phyloP scores from a whole-genome alignment of 2,888 invertebrate genomes.

The Empis stercorea region DNA sequence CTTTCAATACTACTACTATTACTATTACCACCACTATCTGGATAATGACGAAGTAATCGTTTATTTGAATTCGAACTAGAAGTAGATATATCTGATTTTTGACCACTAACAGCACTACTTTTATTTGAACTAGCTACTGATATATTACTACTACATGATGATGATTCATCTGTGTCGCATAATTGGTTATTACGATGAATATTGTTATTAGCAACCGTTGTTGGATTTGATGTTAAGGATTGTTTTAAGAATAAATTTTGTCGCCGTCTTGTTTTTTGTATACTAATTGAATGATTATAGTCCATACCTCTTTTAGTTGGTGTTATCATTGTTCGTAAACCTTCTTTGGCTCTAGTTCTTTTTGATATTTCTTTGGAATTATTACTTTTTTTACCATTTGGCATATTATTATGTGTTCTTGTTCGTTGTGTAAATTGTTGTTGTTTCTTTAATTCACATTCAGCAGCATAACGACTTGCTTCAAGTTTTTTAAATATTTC shows the following conservation, averaged over 20 bases:
- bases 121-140: slow-evolving; percentile 13
- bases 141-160: slow-evolving; percentile 17
- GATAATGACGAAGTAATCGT: neutral
- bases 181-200: neutral
- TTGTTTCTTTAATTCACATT: neutral
- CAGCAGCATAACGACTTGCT: slow-evolving; percentile 1
- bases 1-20: slow-evolving; percentile 13
- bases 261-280: slow-evolving; percentile 3
- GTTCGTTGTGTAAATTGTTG: neutral
- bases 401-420: slow-evolving; percentile 1
- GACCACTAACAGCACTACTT: neutral
- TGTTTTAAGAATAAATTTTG: neutral
- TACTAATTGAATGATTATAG: slow-evolving; percentile 9
- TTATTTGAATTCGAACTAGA: slow-evolving; percentile 35
- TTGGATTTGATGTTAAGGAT: slow-evolving; percentile 9
- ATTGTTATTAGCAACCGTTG: slow-evolving; percentile 1
- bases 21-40: neutral
- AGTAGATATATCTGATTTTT: slow-evolving; percentile 38
- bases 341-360: slow-evolving; percentile 9
- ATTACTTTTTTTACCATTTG: neutral
- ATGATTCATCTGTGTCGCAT: slow-evolving; percentile 13
- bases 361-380: neutral
- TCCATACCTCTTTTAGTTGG: slow-evolving; percentile 13
- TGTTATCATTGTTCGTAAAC: slow-evolving; percentile 13
- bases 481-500: slow-evolving; percentile 14